These are phyloP conservation scores for Collichthys lucidus DNA, from an alignment of 2,113 vertebrate genomes.

Conservation along the genomic window DNA sequence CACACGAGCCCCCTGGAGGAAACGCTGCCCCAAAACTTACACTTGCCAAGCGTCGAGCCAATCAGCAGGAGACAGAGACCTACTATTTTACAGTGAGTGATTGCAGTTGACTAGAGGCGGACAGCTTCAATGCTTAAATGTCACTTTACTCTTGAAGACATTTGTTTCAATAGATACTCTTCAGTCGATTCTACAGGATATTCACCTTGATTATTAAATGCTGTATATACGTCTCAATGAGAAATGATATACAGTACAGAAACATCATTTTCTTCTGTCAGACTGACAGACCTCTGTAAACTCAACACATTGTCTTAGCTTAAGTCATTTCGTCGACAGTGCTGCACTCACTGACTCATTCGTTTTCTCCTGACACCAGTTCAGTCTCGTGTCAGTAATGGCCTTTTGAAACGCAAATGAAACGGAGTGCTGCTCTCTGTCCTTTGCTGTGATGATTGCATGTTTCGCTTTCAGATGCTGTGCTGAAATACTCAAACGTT, in stretches of 20 bases:
- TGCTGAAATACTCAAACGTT: not conserved
- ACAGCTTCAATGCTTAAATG: too few relatives aligned
- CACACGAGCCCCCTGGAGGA: constrained; percentile 84
- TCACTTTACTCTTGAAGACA: too few relatives aligned
- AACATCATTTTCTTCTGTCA: not conserved
- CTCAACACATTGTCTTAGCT: not conserved
- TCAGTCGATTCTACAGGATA: too few relatives aligned
- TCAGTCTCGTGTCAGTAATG: not conserved
- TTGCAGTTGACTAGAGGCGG: not conserved
- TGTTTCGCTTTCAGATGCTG: not conserved
- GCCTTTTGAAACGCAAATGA: not conserved
- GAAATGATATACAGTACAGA: too few relatives aligned
- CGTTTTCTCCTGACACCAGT: not conserved
- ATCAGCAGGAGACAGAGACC: constrained; percentile 91
- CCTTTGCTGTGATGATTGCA: not conserved
- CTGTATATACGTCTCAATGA: too few relatives aligned
- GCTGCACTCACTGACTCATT: not conserved
- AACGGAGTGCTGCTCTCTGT: not conserved
- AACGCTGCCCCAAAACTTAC: constrained; percentile 77
- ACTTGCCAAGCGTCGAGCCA: constrained; percentile 87
- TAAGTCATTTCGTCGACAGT: not conserved
- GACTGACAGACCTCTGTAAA: not conserved
- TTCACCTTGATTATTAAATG: too few relatives aligned
- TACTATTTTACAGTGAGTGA: constrained; percentile 88
- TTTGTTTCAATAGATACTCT: too few relatives aligned